Base-by-base conservation (phyloP, 2,113 vertebrate species). In the Anoura caudifer region DNA sequence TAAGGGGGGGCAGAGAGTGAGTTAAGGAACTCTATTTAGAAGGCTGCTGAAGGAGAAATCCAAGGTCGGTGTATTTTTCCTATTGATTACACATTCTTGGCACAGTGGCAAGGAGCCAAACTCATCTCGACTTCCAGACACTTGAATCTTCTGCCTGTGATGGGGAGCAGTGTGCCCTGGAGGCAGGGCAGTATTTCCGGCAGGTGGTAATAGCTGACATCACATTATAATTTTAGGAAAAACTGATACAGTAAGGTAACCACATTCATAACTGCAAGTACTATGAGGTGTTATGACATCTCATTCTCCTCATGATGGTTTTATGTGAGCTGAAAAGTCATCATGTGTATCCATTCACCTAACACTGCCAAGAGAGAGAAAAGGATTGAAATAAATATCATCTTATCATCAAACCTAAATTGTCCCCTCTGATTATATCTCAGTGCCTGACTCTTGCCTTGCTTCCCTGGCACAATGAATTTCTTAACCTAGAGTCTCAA, bases 311-410 rank as follows among this genome's bases (percentile, higher is more conserved):
- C 77, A 96, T 94, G 98, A 98, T 97, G 69, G 73, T 65, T 92
- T 96, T 88, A 93, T 50, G 61, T 80, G 79, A 86, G 86, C 88
- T 24, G 69, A 91, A 91, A 89, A 91, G 87, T 88, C 73, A 87
- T 96, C 41, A 73, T 87, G 80, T 75, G 43, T 76, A 94, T 97
- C 82, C 63, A 72, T 92, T 93, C 86, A 91, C 94, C 45, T 70
- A 90, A 97, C 79, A 89, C 72, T 93, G 86, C 77, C 88, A 75
- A 76, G 90, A 86, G 81, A 93, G 75, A 95, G 86, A 87, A 92
- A 82, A 65, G 82, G 79, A 94, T 90, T 96, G 73, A 95, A 97
- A 97, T 97, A 98, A 98, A 98, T 65, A 96, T 94, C 95, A 97
- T 97, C 83, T 98, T 95, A 90, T 98, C 98, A 95, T 93, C 33